phyloP scores from a whole-genome alignment of 2,113 vertebrate genomes.

The Thunnus maccoyii region DNA sequence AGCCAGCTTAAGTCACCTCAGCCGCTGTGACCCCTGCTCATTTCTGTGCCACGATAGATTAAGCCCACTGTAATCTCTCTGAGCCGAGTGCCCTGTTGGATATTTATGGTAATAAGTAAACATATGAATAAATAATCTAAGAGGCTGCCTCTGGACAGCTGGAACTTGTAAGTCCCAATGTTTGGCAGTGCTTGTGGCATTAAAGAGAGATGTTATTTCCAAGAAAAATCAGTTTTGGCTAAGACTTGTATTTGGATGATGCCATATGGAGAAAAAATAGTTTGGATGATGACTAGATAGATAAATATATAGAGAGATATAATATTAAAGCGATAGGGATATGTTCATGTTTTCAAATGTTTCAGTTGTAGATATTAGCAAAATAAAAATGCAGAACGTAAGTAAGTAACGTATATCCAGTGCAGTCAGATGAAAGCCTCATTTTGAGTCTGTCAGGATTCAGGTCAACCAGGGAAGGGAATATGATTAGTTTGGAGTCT shows the following conservation, averaged over 20 bases:
- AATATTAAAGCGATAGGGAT: background rate
- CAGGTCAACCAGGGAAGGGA: conserved; percentile 63
- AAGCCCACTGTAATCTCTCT: conserved; percentile 79
- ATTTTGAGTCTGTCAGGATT: conserved; percentile 69
- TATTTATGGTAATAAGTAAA: conserved; percentile 82
- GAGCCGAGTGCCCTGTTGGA: conserved; percentile 74
- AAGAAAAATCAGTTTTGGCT: conserved; percentile 56
- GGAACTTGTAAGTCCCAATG: conserved; percentile 64
- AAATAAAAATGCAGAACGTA: conserved; percentile 23
- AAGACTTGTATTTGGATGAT: conserved; percentile 2
- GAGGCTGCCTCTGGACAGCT: conserved; percentile 69
- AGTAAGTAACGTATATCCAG: conserved; percentile 22
- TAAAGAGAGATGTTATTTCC: conserved; percentile 60
- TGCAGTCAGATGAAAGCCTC: conserved; percentile 53
- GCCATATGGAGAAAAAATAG: background rate
- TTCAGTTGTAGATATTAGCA: background rate
- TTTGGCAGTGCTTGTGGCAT: conserved; percentile 59
- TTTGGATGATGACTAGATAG: background rate
- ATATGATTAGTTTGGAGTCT: conserved; percentile 68
- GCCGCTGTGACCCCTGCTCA: conserved; percentile 79
- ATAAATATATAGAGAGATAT: background rate
- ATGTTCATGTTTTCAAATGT: background rate
- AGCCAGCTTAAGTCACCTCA: conserved; percentile 80
- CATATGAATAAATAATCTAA: conserved; percentile 82
- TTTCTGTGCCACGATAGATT: conserved; percentile 82